These are phyloP conservation scores for Gavialis gangeticus DNA, from an alignment of 2,113 vertebrate species.

Conservation along the genomic window DNA sequence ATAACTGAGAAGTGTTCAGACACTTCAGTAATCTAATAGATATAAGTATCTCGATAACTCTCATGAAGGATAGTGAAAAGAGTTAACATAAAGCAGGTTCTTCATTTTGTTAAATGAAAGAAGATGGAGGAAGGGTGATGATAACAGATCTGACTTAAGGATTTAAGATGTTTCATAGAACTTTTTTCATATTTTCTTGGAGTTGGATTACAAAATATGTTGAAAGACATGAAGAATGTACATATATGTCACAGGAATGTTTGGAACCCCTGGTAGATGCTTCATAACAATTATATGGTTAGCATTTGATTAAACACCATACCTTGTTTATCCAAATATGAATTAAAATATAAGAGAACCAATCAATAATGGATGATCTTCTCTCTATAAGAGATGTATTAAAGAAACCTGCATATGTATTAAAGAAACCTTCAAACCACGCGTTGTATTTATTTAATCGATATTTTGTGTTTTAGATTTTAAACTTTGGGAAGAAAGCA, in stretches of 20 bases:
- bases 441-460: neutral
- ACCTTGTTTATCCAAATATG: neutral
- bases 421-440: neutral
- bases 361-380: neutral
- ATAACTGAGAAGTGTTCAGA: neutral
- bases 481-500: conserved; percentile 12
- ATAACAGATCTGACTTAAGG: neutral
- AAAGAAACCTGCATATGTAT: neutral
- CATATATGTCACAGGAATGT: neutral
- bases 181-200: neutral
- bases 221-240: neutral
- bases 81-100: conserved; percentile 1
- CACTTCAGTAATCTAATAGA: neutral
- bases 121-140: neutral
- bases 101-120: neutral
- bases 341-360: neutral
- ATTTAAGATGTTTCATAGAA: conserved; percentile 13
- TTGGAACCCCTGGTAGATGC: neutral
- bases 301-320: neutral
- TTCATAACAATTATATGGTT: neutral
- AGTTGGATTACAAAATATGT: neutral
- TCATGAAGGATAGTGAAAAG: neutral
- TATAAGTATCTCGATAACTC: neutral
- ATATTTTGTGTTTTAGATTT: neutral
- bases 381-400: neutral